Percentiles rank a stretch among this genome's conserved stretches.
Conservation (phyloP, 2,797 vertebrate genomes). For the Coregonus ussuriensis region DNA sequence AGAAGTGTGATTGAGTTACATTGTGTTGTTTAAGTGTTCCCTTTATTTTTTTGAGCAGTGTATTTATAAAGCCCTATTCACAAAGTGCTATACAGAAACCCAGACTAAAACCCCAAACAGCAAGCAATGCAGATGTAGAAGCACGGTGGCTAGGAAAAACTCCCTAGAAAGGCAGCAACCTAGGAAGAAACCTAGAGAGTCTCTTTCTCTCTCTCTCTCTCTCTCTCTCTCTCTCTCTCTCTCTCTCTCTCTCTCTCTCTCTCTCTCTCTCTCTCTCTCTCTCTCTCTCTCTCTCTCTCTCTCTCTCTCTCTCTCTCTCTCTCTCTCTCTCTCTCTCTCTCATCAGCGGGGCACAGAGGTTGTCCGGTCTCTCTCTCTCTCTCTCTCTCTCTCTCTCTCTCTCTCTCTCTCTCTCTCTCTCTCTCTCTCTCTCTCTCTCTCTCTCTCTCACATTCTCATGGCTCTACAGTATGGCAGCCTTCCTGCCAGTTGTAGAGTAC, state of each 20-base stretch:
- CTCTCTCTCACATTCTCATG: not conserved
- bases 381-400: not conserved
- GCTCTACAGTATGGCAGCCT: not conserved
- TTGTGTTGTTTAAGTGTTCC: no score
- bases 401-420: conserved; percentile 9
- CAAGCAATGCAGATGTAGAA: no score
- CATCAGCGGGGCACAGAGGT: conserved; percentile 24
- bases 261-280: no score
- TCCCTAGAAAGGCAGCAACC: no score
- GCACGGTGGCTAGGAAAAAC: no score
- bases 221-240: conserved; percentile 7
- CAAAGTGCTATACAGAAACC: no score
- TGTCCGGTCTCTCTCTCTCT: conserved; percentile 20
- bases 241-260: not conserved
- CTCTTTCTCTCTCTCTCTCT: not conserved
- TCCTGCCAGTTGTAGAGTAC: not conserved
- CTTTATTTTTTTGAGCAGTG: no score
- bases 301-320: not conserved
- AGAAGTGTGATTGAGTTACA: no score
- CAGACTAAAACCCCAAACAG: no score
- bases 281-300: not conserved
- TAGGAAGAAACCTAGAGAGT: no score
- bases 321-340: not conserved
- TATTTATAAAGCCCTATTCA: no score
- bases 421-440: not conserved